Conservation (phyloP, 2,888 invertebrate species). For the Drosophila paranaensis region DNA sequence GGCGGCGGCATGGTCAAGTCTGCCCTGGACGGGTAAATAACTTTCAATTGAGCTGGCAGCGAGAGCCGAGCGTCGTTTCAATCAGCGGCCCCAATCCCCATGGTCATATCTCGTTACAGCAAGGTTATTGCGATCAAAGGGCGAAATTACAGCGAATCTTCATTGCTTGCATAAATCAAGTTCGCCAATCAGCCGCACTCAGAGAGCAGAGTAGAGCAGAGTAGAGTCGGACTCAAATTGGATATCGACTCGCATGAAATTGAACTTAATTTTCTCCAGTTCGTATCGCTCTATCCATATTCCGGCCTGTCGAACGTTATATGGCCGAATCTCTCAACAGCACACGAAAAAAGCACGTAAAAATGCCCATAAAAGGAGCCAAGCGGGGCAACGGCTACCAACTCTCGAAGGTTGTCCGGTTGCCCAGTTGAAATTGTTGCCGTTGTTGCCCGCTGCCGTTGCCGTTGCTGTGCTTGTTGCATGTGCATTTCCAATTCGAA, state of each 20-base stretch:
- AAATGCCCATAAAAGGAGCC: conserved; percentile 39
- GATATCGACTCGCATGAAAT: conserved; percentile 14
- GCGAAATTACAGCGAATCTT: conserved; percentile 35
- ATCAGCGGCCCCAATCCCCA: conserved; percentile 14
- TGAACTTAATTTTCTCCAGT: conserved; percentile 3
- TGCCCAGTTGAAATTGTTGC: conserved; percentile 8
- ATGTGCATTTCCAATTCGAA: conserved; percentile 44
- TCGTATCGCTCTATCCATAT: conserved; percentile 7
- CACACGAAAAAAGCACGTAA: background rate
- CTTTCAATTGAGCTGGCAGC: conserved; percentile 36
- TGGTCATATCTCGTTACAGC: conserved; percentile 17
- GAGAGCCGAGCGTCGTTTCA: background rate
- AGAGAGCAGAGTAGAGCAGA: conserved; percentile 1
- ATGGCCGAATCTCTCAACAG: conserved; percentile 11
- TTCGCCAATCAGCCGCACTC: conserved; percentile 34
- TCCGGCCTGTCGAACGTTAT: conserved; percentile 17
- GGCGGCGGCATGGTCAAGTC: conserved; percentile 2
- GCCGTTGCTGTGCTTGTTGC: conserved; percentile 31
- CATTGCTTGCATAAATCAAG: conserved; percentile 45
- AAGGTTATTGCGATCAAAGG: conserved; percentile 37
- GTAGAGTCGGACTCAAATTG: conserved; percentile 13
- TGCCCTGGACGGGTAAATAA: conserved; percentile 25
- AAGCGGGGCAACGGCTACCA: conserved; percentile 12
- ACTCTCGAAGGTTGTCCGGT: conserved; percentile 34
- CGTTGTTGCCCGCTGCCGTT: conserved; percentile 9